Evolutionary conservation across 1,140 invertebrate genomes (phyloP), one percentile per base, ranked within the genome.

Genomic region (Caenorhabditis inopinata): DNA sequence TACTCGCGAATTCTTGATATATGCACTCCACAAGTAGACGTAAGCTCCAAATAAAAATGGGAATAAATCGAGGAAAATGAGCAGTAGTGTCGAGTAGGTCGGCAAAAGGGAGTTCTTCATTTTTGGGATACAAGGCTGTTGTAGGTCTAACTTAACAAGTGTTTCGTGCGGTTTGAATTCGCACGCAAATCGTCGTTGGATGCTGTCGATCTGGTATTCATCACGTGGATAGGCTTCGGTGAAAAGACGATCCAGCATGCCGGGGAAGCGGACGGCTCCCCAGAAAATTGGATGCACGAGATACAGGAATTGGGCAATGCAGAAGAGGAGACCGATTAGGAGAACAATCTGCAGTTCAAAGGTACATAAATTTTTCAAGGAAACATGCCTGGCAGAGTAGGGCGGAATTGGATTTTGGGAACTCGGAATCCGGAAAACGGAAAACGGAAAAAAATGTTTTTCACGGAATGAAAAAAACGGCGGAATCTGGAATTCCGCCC

Each of bases 101-200:
- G 82, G 82, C 16, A 83, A 53, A 1, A 82, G 23, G 45, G 82
- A 83, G 62, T 83, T 83, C 27, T 83, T 83, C 29, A 83, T 73
- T 58, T 83, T 83, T 5, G 79, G 82, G 47, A 83, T 74, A 29
- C 82, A 83, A 11, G 82, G 80, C 6, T 84, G 82, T 81, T 77
- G 74, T 11, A 83, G 42, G 35, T 75, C 76, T 21, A 74, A 82
- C 48, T 83, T 35, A 32, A 83, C 82, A 5, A 82, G 38, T 16
- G 68, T 48, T 21, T 78, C 79, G 58, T 83, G 80, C 25, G 76
- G 75, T 23, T 78, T 29, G 79, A 83, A 83, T n/a, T 83, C 47
- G 38, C 82, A 83, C 16, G 82, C 80, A 27, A 78, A 82, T 23
- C 46, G 23, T 12, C 48, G 38, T 58, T 83, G 46, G 21, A 83